phyloP scores from a whole-genome alignment of 2,113 vertebrate species.

The Muntiacus reevesi region DNA sequence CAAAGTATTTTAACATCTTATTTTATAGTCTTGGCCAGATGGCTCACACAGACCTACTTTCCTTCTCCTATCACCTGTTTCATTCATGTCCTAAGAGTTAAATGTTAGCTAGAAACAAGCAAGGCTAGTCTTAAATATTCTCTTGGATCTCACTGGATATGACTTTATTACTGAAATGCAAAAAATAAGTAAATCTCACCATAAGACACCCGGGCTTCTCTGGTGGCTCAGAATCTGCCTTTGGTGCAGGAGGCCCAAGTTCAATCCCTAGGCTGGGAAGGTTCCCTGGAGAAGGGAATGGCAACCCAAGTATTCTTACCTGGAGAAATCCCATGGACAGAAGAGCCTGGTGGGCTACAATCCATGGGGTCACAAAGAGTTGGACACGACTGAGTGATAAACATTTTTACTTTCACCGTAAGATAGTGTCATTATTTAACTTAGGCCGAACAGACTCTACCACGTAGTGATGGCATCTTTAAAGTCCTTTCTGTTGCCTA shows the following conservation, averaged over 20 bases:
- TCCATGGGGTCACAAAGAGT: too few relatives aligned
- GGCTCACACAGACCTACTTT: not conserved
- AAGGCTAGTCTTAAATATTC: not conserved
- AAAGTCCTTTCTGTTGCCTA: not conserved
- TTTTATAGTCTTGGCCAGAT: not conserved
- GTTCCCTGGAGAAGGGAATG: too few relatives aligned
- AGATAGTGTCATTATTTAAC: too few relatives aligned
- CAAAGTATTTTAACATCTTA: not conserved
- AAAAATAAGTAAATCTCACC: not conserved
- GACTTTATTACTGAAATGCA: not conserved
- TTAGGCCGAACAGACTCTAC: not conserved
- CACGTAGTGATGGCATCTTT: not conserved
- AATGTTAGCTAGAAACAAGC: not conserved
- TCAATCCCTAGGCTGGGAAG: too few relatives aligned
- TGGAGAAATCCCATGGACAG: too few relatives aligned
- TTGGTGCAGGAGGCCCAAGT: too few relatives aligned
- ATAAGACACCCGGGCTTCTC: not conserved
- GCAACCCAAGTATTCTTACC: too few relatives aligned
- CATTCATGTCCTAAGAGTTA: not conserved
- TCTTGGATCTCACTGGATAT: not conserved
- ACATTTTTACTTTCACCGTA: too few relatives aligned
- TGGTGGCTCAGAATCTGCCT: too few relatives aligned
- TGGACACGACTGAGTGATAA: too few relatives aligned
- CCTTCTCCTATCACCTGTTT: not conserved
- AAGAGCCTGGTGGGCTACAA: too few relatives aligned